Percentiles rank a stretch among this genome's conserved stretches.
Conservation (phyloP, 2,888 invertebrate species). For the Hedychridium roseum region DNA sequence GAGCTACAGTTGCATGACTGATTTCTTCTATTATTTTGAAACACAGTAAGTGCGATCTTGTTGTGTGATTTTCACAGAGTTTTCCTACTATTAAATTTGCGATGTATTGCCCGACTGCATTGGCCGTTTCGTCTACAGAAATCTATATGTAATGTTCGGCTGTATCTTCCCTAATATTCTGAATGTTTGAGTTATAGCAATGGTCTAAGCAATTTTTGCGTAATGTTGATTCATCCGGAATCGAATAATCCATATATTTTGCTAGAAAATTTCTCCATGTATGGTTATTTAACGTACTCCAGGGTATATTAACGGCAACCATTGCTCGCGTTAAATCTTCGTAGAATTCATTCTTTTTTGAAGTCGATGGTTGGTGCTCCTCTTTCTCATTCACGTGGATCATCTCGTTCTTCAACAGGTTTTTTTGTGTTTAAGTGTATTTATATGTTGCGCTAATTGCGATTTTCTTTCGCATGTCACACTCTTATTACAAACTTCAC, state of each 20-base stretch:
- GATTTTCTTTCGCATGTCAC: constrained; percentile 2
- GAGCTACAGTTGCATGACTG: neutral
- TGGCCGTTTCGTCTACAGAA: too few species aligned
- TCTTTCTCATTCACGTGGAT: too few species aligned
- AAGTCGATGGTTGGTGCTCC: too few species aligned
- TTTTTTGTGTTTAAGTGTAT: neutral
- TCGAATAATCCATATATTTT: constrained; percentile 2
- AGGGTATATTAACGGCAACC: too few species aligned
- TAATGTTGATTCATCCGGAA: too few species aligned
- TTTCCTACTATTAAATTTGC: constrained; percentile 10
- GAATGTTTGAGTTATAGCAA: neutral
- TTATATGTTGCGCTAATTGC: neutral
- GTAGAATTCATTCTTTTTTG: constrained; percentile 7
- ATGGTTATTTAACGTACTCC: too few species aligned
- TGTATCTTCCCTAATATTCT: neutral
- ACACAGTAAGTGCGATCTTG: neutral
- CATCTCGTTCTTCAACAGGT: too few species aligned
- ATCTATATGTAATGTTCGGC: too few species aligned
- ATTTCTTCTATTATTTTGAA: neutral
- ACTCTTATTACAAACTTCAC: too few species aligned
- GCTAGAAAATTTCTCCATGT: too few species aligned
- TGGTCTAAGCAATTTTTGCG: neutral
- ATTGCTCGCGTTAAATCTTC: constrained; percentile 6
- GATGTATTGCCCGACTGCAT: neutral
- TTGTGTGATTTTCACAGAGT: neutral